Evolutionary conservation across 2,888 invertebrate genomes (phyloP).

Genomic region (Tinea semifulvella): DNA sequence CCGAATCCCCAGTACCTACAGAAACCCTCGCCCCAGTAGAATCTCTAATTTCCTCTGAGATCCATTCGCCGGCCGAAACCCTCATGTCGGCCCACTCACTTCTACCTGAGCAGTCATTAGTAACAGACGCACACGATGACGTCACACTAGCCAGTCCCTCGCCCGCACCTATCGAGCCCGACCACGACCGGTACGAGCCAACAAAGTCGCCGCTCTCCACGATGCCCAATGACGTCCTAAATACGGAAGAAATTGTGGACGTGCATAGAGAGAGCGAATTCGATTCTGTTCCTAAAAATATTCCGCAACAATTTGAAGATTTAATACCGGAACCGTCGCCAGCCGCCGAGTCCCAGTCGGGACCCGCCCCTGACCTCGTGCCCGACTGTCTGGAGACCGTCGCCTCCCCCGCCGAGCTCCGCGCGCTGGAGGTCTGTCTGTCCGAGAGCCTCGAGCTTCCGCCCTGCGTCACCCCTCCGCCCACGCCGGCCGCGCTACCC

Average conservation of each 20-base stretch:
- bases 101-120: constrained; percentile 19
- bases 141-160: neutral
- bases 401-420: constrained; percentile 46
- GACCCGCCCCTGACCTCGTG: constrained; percentile 44
- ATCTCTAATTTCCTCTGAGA: constrained; percentile 13
- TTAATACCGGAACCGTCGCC: neutral
- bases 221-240: constrained; percentile 15
- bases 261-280: neutral
- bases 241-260: neutral
- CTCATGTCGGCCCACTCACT: constrained; percentile 13
- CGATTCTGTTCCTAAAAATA: neutral
- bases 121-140: too few relatives aligned
- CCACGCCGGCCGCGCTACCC: constrained; percentile 28
- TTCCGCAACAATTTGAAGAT: constrained; percentile 3
- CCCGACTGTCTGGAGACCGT: constrained; percentile 51
- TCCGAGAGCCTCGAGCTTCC: constrained; percentile 50
- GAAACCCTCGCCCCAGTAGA: constrained; percentile 24
- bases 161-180: neutral
- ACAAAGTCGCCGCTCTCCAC: constrained; percentile 15
- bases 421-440: constrained; percentile 58
- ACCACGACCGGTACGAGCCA: constrained; percentile 14
- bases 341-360: constrained; percentile 20
- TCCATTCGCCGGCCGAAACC: constrained; percentile 17
- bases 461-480: constrained; percentile 27
- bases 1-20: constrained; percentile 20